These are phyloP conservation scores for Melanostoma scalare DNA, from an alignment of 2,888 invertebrate species.

Conservation along the genomic window DNA sequence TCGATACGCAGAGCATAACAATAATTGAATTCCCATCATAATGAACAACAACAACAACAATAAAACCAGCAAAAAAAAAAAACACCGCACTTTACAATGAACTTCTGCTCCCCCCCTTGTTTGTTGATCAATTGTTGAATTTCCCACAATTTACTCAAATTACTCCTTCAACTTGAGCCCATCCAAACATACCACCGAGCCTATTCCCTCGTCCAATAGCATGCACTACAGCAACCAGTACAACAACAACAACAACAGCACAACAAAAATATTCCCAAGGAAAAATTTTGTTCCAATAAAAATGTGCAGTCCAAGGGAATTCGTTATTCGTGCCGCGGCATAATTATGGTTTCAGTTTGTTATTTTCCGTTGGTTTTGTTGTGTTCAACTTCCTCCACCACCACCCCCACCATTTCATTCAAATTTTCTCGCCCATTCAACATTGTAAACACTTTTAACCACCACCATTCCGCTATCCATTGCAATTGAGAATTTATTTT, in stretches of 20 bases:
- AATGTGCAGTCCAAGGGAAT: conserved; percentile 12
- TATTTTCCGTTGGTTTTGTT: neutral
- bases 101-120: neutral
- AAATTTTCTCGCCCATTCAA: neutral
- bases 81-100: neutral
- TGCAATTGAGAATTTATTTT: neutral
- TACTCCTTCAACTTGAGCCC: neutral
- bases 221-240: too few species aligned
- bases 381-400: too few species aligned
- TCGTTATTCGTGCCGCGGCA: conserved; percentile 31
- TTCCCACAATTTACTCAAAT: neutral
- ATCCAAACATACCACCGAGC: neutral
- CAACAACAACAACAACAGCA: too few species aligned
- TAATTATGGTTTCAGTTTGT: conserved; percentile 39
- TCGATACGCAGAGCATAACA: neutral
- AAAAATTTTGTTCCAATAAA: neutral
- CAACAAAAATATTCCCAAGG: neutral
- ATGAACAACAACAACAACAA: neutral
- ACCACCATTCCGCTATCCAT: neutral
- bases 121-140: neutral
- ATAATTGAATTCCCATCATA: neutral
- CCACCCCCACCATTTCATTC: too few species aligned
- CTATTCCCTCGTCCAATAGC: too few species aligned
- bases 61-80: neutral
- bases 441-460: neutral